Evolutionary conservation across 2,797 vertebrate genomes (phyloP).

Genomic region (Podargus strigoides): DNA sequence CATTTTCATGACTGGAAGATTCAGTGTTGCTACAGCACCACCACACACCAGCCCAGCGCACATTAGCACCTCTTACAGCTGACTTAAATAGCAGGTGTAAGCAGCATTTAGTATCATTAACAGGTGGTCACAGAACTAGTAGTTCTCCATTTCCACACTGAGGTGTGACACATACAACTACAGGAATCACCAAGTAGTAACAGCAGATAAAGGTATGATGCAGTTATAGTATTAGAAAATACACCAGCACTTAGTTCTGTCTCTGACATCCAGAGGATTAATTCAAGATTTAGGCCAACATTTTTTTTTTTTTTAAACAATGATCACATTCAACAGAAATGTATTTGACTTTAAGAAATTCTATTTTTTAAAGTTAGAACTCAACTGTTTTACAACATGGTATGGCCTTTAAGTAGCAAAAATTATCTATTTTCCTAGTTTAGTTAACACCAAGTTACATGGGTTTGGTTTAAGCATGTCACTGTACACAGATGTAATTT

Average conservation of each 20-base stretch:
- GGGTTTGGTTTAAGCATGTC: background rate
- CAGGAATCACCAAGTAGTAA: background rate
- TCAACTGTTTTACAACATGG: background rate
- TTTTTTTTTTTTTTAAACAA: rapidly evolving
- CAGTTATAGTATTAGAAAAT: background rate
- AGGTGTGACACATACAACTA: background rate
- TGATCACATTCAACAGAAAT: background rate
- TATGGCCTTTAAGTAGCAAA: background rate
- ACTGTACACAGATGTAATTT: background rate
- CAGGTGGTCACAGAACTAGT: constrained; percentile 22
- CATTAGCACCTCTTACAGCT: background rate
- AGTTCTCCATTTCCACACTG: background rate
- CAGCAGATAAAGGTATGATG: background rate
- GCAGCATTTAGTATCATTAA: constrained; percentile 29
- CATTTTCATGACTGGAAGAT: background rate
- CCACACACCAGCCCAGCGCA: background rate
- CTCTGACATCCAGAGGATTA: background rate
- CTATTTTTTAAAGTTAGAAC: background rate
- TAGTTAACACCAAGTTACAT: background rate
- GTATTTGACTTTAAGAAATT: background rate
- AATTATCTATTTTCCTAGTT: background rate
- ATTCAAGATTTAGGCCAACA: background rate
- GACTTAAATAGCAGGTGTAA: constrained; percentile 40
- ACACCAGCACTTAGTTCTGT: background rate
- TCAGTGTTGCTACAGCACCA: background rate